A percentile compares a stretch with the other conserved stretches of the same genome.
These are phyloP conservation scores for Spermophilus dauricus DNA, from an alignment of 2,113 vertebrate genomes.

Conservation along the genomic window DNA sequence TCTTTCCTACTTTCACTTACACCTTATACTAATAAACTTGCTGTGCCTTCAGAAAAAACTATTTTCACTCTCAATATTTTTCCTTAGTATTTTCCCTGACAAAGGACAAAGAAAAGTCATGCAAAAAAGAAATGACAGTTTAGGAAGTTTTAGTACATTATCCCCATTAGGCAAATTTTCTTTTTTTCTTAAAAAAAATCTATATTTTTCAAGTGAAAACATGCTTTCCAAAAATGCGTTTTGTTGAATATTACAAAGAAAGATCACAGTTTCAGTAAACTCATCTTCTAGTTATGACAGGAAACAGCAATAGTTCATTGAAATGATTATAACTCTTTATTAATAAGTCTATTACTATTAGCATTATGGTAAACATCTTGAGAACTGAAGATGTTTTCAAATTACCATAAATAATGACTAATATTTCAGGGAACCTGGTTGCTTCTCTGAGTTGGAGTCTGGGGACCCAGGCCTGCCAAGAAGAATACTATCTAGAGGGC, in stretches of 20 bases:
- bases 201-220: not conserved
- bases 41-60: conserved; percentile 55
- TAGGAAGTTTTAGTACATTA: conserved; percentile 37
- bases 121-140: not conserved
- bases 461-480: not conserved
- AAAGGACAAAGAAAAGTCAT: conserved; percentile 28
- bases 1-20: conserved; percentile 26
- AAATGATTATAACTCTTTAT: not conserved
- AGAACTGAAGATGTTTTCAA: conserved; percentile 36
- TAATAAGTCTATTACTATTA: conserved; percentile 10
- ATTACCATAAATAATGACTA: conserved; percentile 29
- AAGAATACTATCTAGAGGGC: not conserved
- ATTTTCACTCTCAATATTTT: conserved; percentile 51
- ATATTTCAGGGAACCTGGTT: conserved; percentile 37
- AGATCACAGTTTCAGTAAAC: not conserved
- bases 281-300: not conserved
- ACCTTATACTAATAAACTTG: not conserved
- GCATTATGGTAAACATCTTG: not conserved
- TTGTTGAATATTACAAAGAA: conserved; percentile 37
- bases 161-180: not conserved
- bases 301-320: not conserved
- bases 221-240: conserved; percentile 10
- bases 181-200: conserved; percentile 41
- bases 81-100: not conserved
- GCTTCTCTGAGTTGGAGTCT: not conserved